Evolutionary conservation across 2,113 vertebrate genomes (phyloP), one percentile per base, ranked within the genome.

Genomic region (Phylloscopus whistleri): DNA sequence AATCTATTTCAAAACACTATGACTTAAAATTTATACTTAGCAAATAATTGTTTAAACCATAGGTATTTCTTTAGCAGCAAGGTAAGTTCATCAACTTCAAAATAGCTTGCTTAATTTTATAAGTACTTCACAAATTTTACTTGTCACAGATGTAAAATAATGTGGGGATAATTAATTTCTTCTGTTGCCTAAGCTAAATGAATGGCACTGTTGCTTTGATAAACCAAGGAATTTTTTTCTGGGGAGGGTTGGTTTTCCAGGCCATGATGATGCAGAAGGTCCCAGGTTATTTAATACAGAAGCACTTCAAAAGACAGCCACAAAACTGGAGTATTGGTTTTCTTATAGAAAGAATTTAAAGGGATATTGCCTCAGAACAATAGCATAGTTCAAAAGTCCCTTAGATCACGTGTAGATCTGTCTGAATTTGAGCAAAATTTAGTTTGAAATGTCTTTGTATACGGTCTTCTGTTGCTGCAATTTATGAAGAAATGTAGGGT

Each of bases 141-240:
- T 55, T 67, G 19, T 73, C 39, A 35, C 24, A 44, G 22, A 75
- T 63, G 23, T 78, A 39, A 87, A 89, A 60, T 63, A 55, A 43
- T 39, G 5, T 8, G 8, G 21, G 16, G 11, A 30, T 78, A 75
- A 37, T n/a, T 13, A 6, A 13, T 59, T 91, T 87, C 44, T 75
- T 94, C 53, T 26, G 10, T 78, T 84, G 44, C 30, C 83, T 9
- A 11, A 78, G 44, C 15, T 63, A 75, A 75, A 68, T 43, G 26
- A 68, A 67, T 56, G 16, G 14, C 39, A 55, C 11, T 63, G 68
- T 13, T 78, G 33, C 39, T 56, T 39, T 0, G 0, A 41, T 60
- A 84, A 75, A 28, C 33, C 23, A 67, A 58, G 43, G 12, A 70
- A 5, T 41, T 17, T 80, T 80, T 90, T 82, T 35, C 20, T 56